phyloP scores from a whole-genome alignment of 2,113 vertebrate genomes.

The Sarotherodon lohbergeri region DNA sequence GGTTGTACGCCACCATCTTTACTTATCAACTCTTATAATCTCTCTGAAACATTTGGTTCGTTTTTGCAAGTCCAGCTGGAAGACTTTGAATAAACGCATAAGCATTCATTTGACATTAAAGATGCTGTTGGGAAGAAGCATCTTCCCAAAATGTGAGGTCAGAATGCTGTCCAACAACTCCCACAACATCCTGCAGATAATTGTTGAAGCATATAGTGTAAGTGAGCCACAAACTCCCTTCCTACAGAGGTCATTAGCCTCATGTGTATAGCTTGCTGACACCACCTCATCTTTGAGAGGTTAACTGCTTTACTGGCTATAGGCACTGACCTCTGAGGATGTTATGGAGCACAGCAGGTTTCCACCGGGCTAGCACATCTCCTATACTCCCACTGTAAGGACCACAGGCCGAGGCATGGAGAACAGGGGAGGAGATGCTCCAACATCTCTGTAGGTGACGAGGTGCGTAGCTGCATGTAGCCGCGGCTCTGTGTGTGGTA shows the following conservation, averaged over 20 bases:
- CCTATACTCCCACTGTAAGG: background rate
- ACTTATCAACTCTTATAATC: background rate
- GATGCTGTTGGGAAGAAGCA: background rate
- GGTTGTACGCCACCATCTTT: accelerated
- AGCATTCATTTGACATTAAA: background rate
- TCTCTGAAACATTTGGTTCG: background rate
- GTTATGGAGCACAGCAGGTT: slow-evolving; percentile 12
- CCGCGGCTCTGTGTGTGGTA: background rate
- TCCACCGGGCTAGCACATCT: background rate
- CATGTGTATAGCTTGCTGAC: background rate
- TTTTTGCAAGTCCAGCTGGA: background rate
- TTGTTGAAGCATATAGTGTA: background rate
- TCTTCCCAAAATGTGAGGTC: background rate
- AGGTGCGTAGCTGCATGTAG: background rate
- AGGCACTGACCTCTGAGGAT: slow-evolving; percentile 24
- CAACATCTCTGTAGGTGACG: background rate
- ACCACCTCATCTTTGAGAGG: slow-evolving; percentile 4
- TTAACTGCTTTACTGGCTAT: slow-evolving; percentile 26
- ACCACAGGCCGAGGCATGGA: background rate
- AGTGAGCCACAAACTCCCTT: background rate
- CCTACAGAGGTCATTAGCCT: slow-evolving; percentile 32
- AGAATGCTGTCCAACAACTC: slow-evolving; percentile 12
- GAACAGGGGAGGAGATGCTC: background rate
- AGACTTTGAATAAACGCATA: background rate
- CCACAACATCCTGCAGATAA: slow-evolving; percentile 34